These are phyloP conservation scores for Macrotis lagotis DNA, from an alignment of 2,113 vertebrate species.

Conservation along the genomic window DNA sequence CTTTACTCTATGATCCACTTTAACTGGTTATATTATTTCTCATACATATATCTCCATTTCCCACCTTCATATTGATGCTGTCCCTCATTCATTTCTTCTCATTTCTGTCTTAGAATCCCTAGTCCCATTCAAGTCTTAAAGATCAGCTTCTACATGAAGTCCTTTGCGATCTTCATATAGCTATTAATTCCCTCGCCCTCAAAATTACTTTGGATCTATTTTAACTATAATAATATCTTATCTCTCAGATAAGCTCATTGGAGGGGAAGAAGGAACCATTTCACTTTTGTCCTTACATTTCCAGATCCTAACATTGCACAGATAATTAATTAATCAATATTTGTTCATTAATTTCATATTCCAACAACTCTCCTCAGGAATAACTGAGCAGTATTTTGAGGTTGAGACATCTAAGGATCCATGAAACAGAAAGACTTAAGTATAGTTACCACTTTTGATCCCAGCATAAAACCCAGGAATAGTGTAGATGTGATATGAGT, in stretches of 20 bases:
- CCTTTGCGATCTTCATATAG: not conserved
- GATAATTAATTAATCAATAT: not conserved
- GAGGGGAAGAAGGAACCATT: too few species aligned
- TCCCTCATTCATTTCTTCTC: not conserved
- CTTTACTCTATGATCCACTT: not conserved
- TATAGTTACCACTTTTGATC: not conserved
- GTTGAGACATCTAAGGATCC: not conserved
- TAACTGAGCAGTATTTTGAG: not conserved
- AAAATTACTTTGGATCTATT: not conserved
- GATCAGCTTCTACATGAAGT: not conserved
- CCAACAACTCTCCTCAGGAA: not conserved
- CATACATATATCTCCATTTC: not conserved
- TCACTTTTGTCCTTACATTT: too few species aligned
- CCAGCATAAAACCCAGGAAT: not conserved
- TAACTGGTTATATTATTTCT: not conserved
- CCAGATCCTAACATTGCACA: not conserved
- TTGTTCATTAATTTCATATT: not conserved
- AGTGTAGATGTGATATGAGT: not conserved
- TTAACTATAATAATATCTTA: not conserved
- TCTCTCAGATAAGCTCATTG: not conserved
- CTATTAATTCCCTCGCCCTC: not conserved
- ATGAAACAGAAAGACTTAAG: not conserved
- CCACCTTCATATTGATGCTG: not conserved
- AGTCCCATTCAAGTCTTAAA: not conserved
- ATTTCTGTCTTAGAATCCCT: not conserved